A percentile compares a stretch with the other conserved stretches of the same genome.
phyloP scores from a whole-genome alignment of 2,113 vertebrate genomes.

The Perccottus glenii region DNA sequence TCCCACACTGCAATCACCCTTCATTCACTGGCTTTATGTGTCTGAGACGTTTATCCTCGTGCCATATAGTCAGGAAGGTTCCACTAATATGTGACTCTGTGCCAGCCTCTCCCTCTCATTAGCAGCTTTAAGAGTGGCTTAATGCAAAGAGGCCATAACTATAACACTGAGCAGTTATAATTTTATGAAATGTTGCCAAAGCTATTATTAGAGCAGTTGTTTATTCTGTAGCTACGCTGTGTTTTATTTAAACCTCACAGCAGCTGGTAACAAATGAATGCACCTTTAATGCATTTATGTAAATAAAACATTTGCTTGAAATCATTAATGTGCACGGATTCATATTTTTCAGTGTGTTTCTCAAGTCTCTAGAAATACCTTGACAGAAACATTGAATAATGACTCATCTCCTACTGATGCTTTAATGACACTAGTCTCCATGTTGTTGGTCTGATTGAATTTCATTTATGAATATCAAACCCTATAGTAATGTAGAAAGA shows the following conservation, averaged over 20 bases:
- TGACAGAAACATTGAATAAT: no score
- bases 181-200: conserved; percentile 36
- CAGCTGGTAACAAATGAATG: not conserved
- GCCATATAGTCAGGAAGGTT: conserved; percentile 2
- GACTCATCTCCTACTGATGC: no score
- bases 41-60: conserved; percentile 3
- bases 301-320: no score
- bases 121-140: conserved; percentile 46
- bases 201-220: conserved; percentile 8
- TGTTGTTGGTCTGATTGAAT: no score
- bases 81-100: not conserved
- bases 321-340: no score
- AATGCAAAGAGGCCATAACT: conserved; percentile 22
- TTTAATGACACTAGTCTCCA: no score
- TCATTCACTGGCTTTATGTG: conserved; percentile 3
- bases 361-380: no score
- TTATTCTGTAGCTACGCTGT: conserved; percentile 2
- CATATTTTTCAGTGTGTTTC: no score
- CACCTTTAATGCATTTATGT: not conserved
- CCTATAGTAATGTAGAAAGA: not conserved
- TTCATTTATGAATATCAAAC: not conserved
- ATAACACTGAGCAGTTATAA: conserved; percentile 37
- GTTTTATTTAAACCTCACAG: not conserved
- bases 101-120: conserved; percentile 44
- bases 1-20: conserved; percentile 25